Base-by-base conservation (phyloP, 1,140 invertebrate species). In the Protaetia brevitarsis region DNA sequence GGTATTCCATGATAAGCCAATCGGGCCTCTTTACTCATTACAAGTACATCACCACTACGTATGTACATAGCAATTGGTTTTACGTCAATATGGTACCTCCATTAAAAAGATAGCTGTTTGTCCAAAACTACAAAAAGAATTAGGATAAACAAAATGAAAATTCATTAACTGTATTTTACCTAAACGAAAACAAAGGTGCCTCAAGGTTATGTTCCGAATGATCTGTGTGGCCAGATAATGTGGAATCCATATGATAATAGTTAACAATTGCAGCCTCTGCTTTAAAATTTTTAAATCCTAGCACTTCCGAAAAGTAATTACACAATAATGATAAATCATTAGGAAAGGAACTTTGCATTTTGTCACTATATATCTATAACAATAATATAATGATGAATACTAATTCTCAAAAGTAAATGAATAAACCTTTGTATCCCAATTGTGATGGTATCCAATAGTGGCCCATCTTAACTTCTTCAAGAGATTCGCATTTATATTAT, bases 201-300 rank as follows among this genome's bases (percentile, higher is more conserved):
- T 86, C 79, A 26, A 89, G 78, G 81, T 95, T 90, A 2, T 86
- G 77, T 82, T 98, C 96, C 0, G 95, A 97, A 74, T 94, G 89
- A 82, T 98, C 96, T 0, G 89, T 93, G 74, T 98, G 96, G 0
- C 92, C 93, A 30, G 91, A 89, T 26, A 97, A 79, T 27, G 91
- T 95, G 0, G 94, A 96, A 73, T 94, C 89, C 81, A 94, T 85
- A 68, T 94, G 90, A 76, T 98, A 98, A 78, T 91, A 97, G 81
- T 98, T 98, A 0, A 97, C 84, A 71, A 98, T 97, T 0, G 91
- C 94, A 56, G 96, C 95, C 81, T 98, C 88, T 0, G 94, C 87
- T 59, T 77, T 82, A 74, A 91, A 96, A 41, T 85, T 72, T 0
- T 68, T 23, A 73, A 87, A 92, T 2, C 86, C 87, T 51, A 92